These are phyloP conservation scores for Apistogramma diplotaenia DNA, from an alignment of 2,113 vertebrate genomes.

Conservation along the genomic window DNA sequence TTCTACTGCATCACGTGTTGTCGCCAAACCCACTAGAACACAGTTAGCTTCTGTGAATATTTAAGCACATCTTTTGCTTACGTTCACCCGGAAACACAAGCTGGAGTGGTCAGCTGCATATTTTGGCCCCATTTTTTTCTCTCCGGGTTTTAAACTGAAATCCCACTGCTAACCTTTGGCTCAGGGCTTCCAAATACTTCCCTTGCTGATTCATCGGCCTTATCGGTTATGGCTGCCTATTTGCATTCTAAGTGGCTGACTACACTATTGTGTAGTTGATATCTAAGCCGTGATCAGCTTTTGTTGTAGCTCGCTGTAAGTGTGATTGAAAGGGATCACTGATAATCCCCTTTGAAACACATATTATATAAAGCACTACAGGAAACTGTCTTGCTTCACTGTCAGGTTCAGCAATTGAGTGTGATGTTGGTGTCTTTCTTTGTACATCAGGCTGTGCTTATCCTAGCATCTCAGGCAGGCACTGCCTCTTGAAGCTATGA, in stretches of 20 bases:
- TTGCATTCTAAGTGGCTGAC: conserved; percentile 42
- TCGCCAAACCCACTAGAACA: background rate
- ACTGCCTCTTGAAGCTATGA: conserved; percentile 32
- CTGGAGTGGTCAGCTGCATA: background rate
- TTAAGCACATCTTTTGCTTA: conserved; percentile 1
- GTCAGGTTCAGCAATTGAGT: conserved; percentile 13
- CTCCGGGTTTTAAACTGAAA: background rate
- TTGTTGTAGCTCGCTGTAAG: conserved; percentile 15
- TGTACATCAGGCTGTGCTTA: background rate
- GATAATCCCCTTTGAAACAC: conserved; percentile 46
- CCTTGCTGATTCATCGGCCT: conserved; percentile 32
- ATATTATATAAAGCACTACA: conserved; percentile 15
- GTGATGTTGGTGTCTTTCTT: background rate
- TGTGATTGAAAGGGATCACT: conserved; percentile 49
- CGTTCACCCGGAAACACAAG: background rate
- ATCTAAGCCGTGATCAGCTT: conserved; percentile 50
- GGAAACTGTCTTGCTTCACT: background rate
- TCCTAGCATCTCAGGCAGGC: background rate
- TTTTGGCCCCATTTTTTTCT: background rate
- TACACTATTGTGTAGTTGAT: conserved; percentile 8
- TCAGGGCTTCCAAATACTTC: background rate
- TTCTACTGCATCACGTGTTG: background rate
- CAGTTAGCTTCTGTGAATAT: conserved; percentile 35
- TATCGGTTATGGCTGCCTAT: conserved; percentile 28
- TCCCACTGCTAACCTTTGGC: conserved; percentile 12